Conservation (phyloP, 2,113 vertebrate species). For the Coptodon bakossiorum region DNA sequence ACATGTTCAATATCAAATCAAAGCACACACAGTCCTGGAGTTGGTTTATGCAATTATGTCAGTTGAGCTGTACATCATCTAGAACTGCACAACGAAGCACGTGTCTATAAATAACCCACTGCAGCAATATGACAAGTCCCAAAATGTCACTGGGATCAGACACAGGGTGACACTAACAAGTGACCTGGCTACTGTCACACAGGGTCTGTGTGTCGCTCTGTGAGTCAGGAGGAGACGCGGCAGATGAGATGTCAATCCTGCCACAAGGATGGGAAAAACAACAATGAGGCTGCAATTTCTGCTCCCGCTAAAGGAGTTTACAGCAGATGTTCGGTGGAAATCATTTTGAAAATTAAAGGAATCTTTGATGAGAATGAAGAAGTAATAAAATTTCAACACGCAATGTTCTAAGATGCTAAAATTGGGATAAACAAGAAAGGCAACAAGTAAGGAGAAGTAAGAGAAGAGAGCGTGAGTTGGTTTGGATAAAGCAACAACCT, state of each 20-base stretch:
- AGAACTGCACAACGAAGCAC: neutral
- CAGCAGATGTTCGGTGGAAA: neutral
- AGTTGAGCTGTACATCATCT: neutral
- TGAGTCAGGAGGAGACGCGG: neutral
- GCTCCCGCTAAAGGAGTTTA: neutral
- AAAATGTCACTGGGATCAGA: neutral
- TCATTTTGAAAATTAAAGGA: neutral
- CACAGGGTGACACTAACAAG: neutral
- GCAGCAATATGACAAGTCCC: neutral
- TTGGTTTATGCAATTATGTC: neutral
- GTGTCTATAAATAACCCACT: constrained; percentile 10
- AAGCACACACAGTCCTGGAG: neutral
- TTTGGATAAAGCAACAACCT: neutral
- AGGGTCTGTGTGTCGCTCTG: neutral
- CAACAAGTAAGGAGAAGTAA: neutral
- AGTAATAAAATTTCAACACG: neutral
- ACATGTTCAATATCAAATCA: neutral
- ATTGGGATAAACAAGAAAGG: neutral
- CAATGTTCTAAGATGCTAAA: neutral
- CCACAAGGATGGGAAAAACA: neutral
- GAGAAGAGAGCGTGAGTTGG: accelerated
- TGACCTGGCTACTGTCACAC: neutral
- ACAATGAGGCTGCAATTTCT: neutral
- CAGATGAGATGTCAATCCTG: neutral
- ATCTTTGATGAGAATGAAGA: neutral